Evolutionary conservation across 2,113 vertebrate species (phyloP).

Genomic region (Orycteropus afer): DNA sequence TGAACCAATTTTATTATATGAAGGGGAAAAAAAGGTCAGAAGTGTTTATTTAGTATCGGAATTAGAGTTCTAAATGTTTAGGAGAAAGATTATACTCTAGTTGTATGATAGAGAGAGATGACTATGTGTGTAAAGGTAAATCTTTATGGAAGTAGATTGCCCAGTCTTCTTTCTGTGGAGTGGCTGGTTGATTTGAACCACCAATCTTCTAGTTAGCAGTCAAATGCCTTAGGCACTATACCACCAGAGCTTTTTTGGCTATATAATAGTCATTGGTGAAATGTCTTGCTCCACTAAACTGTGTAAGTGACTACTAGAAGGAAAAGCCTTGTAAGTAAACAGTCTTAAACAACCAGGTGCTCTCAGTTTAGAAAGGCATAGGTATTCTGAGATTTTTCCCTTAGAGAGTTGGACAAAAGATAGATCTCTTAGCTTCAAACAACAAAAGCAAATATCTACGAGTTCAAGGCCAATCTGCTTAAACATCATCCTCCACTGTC

Average conservation of each 20-base stretch:
- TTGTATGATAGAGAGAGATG: not conserved
- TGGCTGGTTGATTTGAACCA: no score
- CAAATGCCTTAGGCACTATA: no score
- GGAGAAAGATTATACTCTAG: not conserved
- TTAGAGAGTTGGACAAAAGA: not conserved
- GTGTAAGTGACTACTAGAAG: not conserved
- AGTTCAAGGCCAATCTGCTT: not conserved
- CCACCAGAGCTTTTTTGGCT: no score
- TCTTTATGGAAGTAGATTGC: no score
- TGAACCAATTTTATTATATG: not conserved
- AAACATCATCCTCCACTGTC: not conserved
- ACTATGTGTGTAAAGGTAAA: not conserved
- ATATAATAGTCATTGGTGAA: not conserved
- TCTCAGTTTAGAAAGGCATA: slow-evolving; percentile 16
- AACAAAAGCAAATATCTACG: not conserved
- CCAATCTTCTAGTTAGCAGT: no score
- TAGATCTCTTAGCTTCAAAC: not conserved
- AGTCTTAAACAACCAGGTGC: slow-evolving; percentile 16
- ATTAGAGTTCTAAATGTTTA: not conserved
- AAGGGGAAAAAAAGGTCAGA: not conserved
- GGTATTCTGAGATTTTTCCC: not conserved
- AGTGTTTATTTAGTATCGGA: not conserved
- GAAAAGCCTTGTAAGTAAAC: slow-evolving; percentile 27
- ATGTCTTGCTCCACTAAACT: not conserved
- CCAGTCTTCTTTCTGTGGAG: no score